A percentile compares a stretch with the other conserved stretches of the same genome.
These are phyloP conservation scores for Hypomecis punctinalis DNA, from an alignment of 2,888 invertebrate genomes.

Conservation along the genomic window DNA sequence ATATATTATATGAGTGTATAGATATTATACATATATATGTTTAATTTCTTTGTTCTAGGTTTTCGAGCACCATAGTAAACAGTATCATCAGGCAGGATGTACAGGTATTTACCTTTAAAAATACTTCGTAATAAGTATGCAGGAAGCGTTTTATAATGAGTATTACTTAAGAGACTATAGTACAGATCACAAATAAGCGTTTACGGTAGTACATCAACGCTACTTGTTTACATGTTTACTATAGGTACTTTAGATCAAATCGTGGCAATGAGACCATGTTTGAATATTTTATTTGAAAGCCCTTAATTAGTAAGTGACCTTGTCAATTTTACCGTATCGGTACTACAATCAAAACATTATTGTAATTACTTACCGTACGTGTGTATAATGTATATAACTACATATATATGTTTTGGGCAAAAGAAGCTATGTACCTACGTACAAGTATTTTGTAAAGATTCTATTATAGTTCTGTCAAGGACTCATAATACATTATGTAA, in stretches of 20 bases:
- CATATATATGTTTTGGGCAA: neutral
- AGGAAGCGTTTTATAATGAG: no score
- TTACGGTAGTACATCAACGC: neutral
- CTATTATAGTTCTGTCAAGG: no score
- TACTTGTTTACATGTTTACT: neutral
- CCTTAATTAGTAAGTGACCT: conserved; percentile 21
- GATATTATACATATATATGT: no score
- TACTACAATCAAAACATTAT: conserved; percentile 12
- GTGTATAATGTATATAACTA: neutral
- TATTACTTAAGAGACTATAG: no score
- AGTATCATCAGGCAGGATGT: no score
- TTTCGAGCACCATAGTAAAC: no score
- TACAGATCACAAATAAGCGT: neutral
- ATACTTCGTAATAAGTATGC: no score
- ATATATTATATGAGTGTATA: no score
- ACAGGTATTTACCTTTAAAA: no score
- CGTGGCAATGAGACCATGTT: conserved; percentile 11
- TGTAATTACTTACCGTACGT: conserved; percentile 10
- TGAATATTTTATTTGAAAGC: conserved; percentile 22
- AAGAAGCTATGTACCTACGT: neutral
- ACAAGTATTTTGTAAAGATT: no score
- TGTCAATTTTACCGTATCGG: conserved; percentile 17
- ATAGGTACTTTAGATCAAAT: conserved; percentile 1
- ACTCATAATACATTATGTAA: no score
- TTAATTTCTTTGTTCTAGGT: no score